Conservation (phyloP, 2,113 vertebrate genomes). For the Daboia siamensis region DNA sequence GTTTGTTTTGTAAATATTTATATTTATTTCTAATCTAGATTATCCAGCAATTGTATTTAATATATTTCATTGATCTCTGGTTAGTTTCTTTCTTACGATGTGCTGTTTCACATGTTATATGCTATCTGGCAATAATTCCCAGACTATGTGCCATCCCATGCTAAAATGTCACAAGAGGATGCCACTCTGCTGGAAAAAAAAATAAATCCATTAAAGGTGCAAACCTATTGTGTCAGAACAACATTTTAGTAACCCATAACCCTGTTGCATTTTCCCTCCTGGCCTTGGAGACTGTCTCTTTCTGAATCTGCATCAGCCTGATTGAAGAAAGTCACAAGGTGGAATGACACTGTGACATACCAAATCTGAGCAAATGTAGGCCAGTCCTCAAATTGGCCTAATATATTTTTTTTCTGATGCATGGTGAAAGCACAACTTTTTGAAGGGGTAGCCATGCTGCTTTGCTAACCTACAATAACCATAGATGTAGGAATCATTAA, state of each 20-base stretch:
- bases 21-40: neutral
- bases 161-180: neutral
- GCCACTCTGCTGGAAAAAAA: neutral
- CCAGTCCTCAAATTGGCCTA: neutral
- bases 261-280: neutral
- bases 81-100: neutral
- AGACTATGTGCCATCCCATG: neutral
- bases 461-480: neutral
- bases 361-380: neutral
- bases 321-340: neutral
- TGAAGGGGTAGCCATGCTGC: neutral
- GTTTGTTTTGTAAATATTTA: neutral
- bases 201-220: neutral
- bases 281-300: neutral
- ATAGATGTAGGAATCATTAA: neutral
- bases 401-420: neutral
- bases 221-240: neutral
- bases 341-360: neutral
- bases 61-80: neutral
- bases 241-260: neutral
- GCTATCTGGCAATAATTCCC: neutral
- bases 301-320: neutral
- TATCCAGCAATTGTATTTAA: neutral
- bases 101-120: neutral
- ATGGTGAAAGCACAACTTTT: neutral